These are phyloP conservation scores for Enoplosus armatus DNA, from an alignment of 2,797 vertebrate genomes.

Conservation along the genomic window DNA sequence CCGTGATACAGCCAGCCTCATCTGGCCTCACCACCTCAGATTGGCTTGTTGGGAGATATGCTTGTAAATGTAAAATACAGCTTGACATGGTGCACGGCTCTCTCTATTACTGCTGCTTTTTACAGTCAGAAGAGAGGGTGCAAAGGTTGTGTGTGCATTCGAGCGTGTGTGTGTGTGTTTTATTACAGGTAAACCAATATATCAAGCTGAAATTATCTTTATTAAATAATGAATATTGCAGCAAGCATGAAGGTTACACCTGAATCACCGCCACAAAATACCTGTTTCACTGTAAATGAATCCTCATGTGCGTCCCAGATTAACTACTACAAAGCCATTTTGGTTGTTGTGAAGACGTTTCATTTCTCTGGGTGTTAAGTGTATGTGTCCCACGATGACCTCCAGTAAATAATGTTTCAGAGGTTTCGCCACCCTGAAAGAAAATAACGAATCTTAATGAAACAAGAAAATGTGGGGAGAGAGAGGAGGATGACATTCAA, in stretches of 20 bases:
- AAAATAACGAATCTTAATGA: not conserved
- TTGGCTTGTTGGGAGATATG: slow-evolving; percentile 60
- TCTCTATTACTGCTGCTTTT: slow-evolving; percentile 62
- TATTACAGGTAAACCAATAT: slow-evolving; percentile 50
- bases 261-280: slow-evolving; percentile 33
- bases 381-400: slow-evolving; percentile 19
- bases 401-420: slow-evolving; percentile 1
- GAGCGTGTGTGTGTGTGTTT: slow-evolving; percentile 41
- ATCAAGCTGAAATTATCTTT: slow-evolving; percentile 58
- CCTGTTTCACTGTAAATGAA: slow-evolving; percentile 22
- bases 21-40: slow-evolving; percentile 62
- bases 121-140: slow-evolving; percentile 47
- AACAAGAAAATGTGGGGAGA: not conserved
- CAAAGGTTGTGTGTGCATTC: slow-evolving; percentile 44
- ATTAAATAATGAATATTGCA: slow-evolving; percentile 41
- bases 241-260: slow-evolving; percentile 43
- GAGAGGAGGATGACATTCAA: not conserved
- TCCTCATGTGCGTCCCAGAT: slow-evolving; percentile 17
- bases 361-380: slow-evolving; percentile 9
- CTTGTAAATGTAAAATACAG: slow-evolving; percentile 77
- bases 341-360: slow-evolving; percentile 35
- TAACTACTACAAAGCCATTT: slow-evolving; percentile 25
- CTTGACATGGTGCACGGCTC: slow-evolving; percentile 54
- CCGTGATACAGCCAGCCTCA: slow-evolving; percentile 60
- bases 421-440: not conserved